Conservation (phyloP, 1,140 invertebrate species). For the Limonius californicus region DNA sequence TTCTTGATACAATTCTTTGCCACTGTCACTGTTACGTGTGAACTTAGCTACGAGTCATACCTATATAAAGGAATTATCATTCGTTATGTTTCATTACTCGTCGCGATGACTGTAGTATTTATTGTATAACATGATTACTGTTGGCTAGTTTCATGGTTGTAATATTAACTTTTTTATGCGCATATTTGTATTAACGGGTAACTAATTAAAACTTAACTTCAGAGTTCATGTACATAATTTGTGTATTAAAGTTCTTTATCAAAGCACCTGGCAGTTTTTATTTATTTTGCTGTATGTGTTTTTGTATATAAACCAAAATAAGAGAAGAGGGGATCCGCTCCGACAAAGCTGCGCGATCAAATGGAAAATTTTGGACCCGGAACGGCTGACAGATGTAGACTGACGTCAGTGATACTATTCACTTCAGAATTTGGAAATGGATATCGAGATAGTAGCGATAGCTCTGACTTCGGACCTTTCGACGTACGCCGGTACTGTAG, state of each 20-base stretch:
- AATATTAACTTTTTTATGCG: conserved; percentile 11
- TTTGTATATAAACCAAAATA: too few relatives aligned
- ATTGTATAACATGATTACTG: neutral
- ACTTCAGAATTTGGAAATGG: too few relatives aligned
- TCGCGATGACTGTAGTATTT: conserved; percentile 7
- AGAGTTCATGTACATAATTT: conserved; percentile 5
- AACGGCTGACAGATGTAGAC: too few relatives aligned
- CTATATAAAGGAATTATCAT: neutral
- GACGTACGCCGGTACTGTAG: too few relatives aligned
- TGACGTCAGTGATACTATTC: too few relatives aligned
- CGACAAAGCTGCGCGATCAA: too few relatives aligned
- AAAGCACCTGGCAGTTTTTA: too few relatives aligned
- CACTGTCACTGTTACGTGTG: neutral
- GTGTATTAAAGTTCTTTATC: conserved; percentile 11
- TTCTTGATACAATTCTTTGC: neutral
- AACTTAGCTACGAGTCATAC: neutral
- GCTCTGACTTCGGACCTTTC: too few relatives aligned
- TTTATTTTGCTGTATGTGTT: too few relatives aligned
- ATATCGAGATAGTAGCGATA: too few relatives aligned
- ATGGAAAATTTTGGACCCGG: too few relatives aligned
- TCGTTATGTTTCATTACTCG: neutral
- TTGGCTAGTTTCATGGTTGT: conserved; percentile 6
- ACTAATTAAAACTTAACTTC: conserved; percentile 1
- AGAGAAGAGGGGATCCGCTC: too few relatives aligned
- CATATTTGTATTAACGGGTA: conserved; percentile 1